phyloP scores from a whole-genome alignment of 2,888 invertebrate genomes.

The Campaea margaritaria region DNA sequence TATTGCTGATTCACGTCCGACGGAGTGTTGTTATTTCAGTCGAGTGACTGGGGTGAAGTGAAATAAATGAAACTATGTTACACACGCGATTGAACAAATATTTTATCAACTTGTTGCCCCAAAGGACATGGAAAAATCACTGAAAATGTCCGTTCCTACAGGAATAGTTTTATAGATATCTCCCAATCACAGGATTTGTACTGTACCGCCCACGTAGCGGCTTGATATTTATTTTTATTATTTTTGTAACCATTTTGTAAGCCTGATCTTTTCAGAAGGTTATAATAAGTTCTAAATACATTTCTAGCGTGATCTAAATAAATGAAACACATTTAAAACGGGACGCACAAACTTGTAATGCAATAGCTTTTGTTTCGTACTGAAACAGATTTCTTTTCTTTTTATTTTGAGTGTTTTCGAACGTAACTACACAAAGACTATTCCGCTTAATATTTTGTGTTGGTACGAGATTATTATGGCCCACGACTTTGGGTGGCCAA shows the following conservation, averaged over 20 bases:
- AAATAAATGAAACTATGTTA: constrained; percentile 83
- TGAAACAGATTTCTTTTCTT: too few relatives aligned
- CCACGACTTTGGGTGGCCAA: too few relatives aligned
- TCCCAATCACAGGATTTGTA: constrained; percentile 44
- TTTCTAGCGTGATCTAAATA: too few relatives aligned
- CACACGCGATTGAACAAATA: constrained; percentile 82
- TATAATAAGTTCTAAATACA: too few relatives aligned
- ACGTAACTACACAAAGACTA: too few relatives aligned
- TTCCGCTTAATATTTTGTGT: too few relatives aligned
- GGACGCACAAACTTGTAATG: too few relatives aligned
- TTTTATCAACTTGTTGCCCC: constrained; percentile 82
- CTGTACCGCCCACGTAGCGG: neutral
- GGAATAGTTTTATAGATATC: constrained; percentile 58
- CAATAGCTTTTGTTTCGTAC: too few relatives aligned
- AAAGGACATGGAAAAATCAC: constrained; percentile 69
- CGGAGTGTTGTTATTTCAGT: constrained; percentile 78
- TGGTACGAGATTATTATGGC: too few relatives aligned
- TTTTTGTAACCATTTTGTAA: neutral
- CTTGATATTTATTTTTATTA: constrained; percentile 4
- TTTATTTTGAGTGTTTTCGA: too few relatives aligned
- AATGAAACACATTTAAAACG: too few relatives aligned
- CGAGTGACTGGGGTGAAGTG: constrained; percentile 77
- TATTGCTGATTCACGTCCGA: constrained; percentile 77
- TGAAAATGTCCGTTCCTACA: constrained; percentile 43
- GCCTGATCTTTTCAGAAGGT: too few relatives aligned